A percentile compares a stretch with the other conserved stretches of the same genome.
Conservation (phyloP, 2,888 invertebrate genomes). For the Troglohyphantes excavatus region DNA sequence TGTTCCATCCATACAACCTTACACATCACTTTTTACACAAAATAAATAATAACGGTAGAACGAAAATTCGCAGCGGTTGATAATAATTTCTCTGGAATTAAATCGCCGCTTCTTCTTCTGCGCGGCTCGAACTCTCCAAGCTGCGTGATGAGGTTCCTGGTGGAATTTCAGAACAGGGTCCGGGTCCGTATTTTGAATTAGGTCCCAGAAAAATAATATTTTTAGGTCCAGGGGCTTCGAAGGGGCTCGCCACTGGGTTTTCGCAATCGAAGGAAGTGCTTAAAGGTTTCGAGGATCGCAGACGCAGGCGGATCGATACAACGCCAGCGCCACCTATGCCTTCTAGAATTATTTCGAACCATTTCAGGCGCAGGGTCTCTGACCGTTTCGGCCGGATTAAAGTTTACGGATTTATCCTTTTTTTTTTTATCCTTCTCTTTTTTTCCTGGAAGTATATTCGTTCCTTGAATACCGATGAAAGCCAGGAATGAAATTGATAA, state of each 20-base stretch:
- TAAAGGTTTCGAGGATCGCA: constrained; percentile 68
- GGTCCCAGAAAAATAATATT: constrained; percentile 57
- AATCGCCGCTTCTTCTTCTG: background rate
- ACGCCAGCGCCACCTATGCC: constrained; percentile 39
- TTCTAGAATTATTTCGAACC: constrained; percentile 42
- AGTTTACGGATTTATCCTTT: constrained; percentile 30
- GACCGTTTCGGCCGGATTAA: constrained; percentile 63
- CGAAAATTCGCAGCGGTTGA: background rate
- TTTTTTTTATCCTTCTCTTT: constrained; percentile 11
- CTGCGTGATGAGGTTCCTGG: background rate
- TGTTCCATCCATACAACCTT: constrained; percentile 47
- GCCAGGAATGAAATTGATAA: background rate
- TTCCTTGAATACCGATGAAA: background rate
- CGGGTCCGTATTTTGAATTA: constrained; percentile 5
- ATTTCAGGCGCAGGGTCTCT: constrained; percentile 57
- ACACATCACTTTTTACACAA: constrained; percentile 64
- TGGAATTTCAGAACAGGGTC: background rate
- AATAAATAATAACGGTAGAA: constrained; percentile 33
- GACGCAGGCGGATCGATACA: constrained; percentile 73
- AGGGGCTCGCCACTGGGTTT: constrained; percentile 35
- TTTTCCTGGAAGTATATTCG: background rate
- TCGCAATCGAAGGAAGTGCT: constrained; percentile 65
- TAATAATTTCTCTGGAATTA: background rate
- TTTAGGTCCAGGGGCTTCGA: constrained; percentile 60
- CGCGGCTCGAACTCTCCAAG: background rate